Base-by-base conservation (phyloP, 1,140 invertebrate genomes). In the Caligus rogercresseyi region DNA sequence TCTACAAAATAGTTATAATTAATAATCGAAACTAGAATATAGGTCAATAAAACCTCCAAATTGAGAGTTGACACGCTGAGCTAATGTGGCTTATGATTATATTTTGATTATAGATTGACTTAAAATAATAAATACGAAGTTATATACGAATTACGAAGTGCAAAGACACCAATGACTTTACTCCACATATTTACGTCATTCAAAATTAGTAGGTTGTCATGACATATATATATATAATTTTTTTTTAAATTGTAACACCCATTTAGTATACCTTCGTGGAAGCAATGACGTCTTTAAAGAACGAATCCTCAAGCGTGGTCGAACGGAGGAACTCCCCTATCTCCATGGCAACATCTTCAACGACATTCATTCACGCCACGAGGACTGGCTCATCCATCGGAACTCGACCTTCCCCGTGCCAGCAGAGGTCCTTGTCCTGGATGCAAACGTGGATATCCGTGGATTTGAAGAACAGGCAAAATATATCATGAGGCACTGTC, bases 291-390 rank as follows among this genome's bases (percentile, higher is more conserved):
- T 43, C 1, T 18, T 60, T n/a, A 25, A 19, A 18, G 16, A 43
- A 14, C 57, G 26, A 11, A 60, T 60, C 24, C 21, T 25, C 16
- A 60, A 60, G 26, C 57, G 57, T n/a, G 57, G 57, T 13, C 57
- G 57, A 25, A 25, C 13, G 16, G 57, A 60, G 21, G 57, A 60
- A n/a, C 31, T 43, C n/a, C 31, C 31, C 7, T 43, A 43, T 43
- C 7, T 43, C 7, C 7, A 43, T 7, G 57, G 20, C 18, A 60
- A 60, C 26, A 60, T 60, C 26, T 18, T 16, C 23, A 25, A 18
- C n/a, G 26, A 60, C 2, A 25, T 60, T 53, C 57, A 60, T 25
- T 16, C 3, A 3, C 26, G 26, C 2, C 57, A 60, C 43, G 57
- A 60, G 16, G 24, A 60, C 57, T 60, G 57, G 57, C 24, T 60